Evolutionary conservation across 2,113 vertebrate species (phyloP), one percentile per base, ranked within the genome.

Genomic region (Limanda limanda): DNA sequence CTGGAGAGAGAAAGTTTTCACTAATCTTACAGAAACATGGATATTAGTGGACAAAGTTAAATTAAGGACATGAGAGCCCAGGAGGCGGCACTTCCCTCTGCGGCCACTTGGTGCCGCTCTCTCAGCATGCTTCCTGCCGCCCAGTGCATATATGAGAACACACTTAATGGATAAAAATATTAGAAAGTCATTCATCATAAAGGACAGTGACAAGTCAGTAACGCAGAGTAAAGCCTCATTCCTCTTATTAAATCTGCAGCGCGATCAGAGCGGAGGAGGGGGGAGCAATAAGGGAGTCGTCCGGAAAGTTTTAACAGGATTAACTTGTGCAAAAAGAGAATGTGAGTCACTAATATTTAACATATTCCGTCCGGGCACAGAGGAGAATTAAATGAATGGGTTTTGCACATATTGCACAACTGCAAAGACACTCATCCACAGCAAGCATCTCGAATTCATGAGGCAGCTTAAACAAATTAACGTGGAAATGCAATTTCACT

Each of bases 101-200:
- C 27, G 27, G 80, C 88, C 88, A 92, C 89, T 81, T 81, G 88
- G 85, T 84, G 89, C 58, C 71, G 91, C 81, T 91, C 84, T 80
- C 27, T 78, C 67, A 81, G 68, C 84, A 88, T 45, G 82, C 68
- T 62, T 48, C 0, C 18, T 2, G 10, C 27, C 2, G 21, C 59
- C 10, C 27, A 9, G 14, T 51, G 15, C 17, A 23, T 5, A 2
- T 61, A 21, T 11, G 48, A 37, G 27, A 13, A 62, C 17, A 52
- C 21, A 47, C n/a, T 69, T 21, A 71, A 67, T 23, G 15, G 67
- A 64, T 68, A 52, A 0, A 83, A 67, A 52, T 79, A 65, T 70
- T 56, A 64, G 61, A 68, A 52, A 47, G 12, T 66, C 54, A 48
- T 79, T 60, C 77, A 75, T 78, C 58, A 81, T 56, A 6, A 42